Base-by-base conservation (phyloP, 2,113 vertebrate species). In the Ciconia stormi region DNA sequence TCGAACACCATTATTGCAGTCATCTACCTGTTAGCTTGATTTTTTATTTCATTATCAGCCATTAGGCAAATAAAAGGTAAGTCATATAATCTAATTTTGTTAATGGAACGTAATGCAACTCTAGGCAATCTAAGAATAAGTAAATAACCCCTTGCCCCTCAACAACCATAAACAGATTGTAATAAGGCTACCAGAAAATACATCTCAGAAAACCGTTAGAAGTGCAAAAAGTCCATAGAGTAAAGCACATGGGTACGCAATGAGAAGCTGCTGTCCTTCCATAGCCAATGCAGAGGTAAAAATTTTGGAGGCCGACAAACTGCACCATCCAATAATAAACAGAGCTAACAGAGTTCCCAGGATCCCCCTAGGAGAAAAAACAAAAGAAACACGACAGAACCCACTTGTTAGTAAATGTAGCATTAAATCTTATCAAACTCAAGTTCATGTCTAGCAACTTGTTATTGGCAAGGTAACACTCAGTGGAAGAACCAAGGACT, bases 221-320 rank as follows among this genome's bases (percentile, higher is more conserved):
- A 99, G 98, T n/a, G 98, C 99, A 95, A 99, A 99, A 52, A 99
- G 98, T 32, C 99, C 99, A 25, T 99, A 99, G 49, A 99, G 97
- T 86, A 99, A 97, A 83, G 98, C 98, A 93, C 99, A 99, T 0
- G 99, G 99, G 66, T 99, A 99, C 1, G 99, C 99, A 20, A 99
- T 95, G 23, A 99, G 97, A 65, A 99, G 98, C 96, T 99, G 99
- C 38, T 99, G 99, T 82, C 99, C 99, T 93, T 99, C 98, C 99
- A 99, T 99, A 46, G 98, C 97, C 93, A 99, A 95, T 5, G 98
- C 99, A 7, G 99, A 98, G 32, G 96, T 98, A 94, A 99, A 99
- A 96, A 99, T 99, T 98, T 99, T 99, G 80, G 99, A 99, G 81
- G 99, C 99, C 25, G 99, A 99, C 26, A 99, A 96, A 85, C 99